Conservation (phyloP, 2,888 invertebrate species). For the Xiphydria camelus region DNA sequence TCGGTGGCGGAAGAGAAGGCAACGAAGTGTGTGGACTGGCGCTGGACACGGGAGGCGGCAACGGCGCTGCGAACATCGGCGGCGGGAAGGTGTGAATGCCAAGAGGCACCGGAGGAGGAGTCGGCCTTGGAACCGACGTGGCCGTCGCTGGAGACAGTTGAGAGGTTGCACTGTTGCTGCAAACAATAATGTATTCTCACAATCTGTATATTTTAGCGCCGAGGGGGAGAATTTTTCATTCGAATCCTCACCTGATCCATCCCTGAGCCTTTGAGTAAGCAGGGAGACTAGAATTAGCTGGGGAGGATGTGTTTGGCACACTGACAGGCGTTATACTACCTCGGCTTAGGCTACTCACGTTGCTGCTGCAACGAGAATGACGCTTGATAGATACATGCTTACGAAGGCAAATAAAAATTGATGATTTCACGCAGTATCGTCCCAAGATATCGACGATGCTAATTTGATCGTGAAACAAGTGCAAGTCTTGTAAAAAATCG, state of each 20-base stretch:
- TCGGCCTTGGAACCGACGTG: conserved; percentile 61
- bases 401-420: too few relatives aligned
- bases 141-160: conserved; percentile 60
- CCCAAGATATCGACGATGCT: too few relatives aligned
- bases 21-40: conserved; percentile 54
- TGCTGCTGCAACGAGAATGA: conserved; percentile 65
- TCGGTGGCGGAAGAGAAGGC: conserved; percentile 55
- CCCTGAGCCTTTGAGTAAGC: conserved; percentile 59
- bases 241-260: conserved; percentile 54
- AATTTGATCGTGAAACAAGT: too few relatives aligned
- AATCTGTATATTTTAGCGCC: neutral
- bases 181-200: neutral
- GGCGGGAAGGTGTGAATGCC: conserved; percentile 64
- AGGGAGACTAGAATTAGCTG: conserved; percentile 66
- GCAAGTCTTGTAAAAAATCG: too few relatives aligned
- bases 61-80: conserved; percentile 71
- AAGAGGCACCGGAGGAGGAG: conserved; percentile 62
- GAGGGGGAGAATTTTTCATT: conserved; percentile 1
- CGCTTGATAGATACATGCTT: too few relatives aligned
- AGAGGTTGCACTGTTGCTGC: conserved; percentile 52
- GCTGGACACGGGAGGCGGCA: conserved; percentile 60
- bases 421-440: too few relatives aligned
- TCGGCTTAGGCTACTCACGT: conserved; percentile 81
- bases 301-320: conserved; percentile 58
- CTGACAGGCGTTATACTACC: conserved; percentile 68